Conservation (phyloP, 2,888 invertebrate genomes). For the Cataglyphis cursor region DNA sequence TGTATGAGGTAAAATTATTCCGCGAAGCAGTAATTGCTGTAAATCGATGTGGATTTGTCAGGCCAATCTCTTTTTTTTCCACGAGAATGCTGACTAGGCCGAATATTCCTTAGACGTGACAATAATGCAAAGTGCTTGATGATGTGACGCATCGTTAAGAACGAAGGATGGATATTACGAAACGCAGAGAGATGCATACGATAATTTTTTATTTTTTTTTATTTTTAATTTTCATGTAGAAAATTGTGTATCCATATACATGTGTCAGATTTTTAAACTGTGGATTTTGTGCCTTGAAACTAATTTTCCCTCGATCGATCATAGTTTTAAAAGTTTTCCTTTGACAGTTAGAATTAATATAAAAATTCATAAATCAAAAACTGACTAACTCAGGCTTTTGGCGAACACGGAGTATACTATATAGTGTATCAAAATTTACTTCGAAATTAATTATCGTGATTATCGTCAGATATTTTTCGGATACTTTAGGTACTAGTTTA, state of each 20-base stretch:
- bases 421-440: not conserved
- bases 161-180: not conserved
- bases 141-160: slow-evolving; percentile 25
- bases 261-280: not conserved
- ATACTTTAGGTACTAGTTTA: not conserved
- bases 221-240: not conserved
- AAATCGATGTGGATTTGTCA: slow-evolving; percentile 16
- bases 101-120: slow-evolving; percentile 55
- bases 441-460: slow-evolving; percentile 11
- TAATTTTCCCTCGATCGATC: slow-evolving; percentile 26
- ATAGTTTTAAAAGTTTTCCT: not conserved
- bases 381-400: slow-evolving; percentile 18
- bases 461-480: not conserved
- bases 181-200: slow-evolving; percentile 12
- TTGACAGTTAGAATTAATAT: not conserved
- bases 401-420: not conserved
- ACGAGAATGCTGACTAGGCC: slow-evolving; percentile 54
- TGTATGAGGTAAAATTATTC: slow-evolving; percentile 48
- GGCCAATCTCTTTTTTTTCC: slow-evolving; percentile 52
- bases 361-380: slow-evolving; percentile 38
- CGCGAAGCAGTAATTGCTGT: slow-evolving; percentile 55
- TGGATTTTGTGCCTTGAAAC: not conserved
- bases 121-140: slow-evolving; percentile 57
- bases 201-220: not conserved
- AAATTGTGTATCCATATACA: not conserved